Conservation (phyloP, 2,888 invertebrate species). For the Dicranocentrus wangi region DNA sequence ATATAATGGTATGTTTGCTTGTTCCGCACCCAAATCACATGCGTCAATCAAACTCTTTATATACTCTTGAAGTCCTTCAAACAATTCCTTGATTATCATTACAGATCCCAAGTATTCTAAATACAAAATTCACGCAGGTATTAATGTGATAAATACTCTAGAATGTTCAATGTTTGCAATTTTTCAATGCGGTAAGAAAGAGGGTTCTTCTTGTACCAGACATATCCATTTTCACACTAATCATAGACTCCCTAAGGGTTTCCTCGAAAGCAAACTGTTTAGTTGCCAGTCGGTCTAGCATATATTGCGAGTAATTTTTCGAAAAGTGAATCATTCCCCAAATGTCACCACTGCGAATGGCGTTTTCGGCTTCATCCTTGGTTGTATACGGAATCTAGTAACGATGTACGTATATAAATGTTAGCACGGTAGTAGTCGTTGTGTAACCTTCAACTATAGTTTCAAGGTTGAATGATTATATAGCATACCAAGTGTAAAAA, state of each 20-base stretch:
- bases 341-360: slow-evolving; percentile 43
- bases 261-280: slow-evolving; percentile 50
- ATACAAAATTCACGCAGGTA: too few species aligned
- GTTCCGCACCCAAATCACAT: slow-evolving; percentile 86
- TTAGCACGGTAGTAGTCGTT: too few species aligned
- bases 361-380: slow-evolving; percentile 44
- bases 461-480: too few species aligned
- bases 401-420: slow-evolving; percentile 44
- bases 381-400: slow-evolving; percentile 33
- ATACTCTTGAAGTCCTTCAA: slow-evolving; percentile 89
- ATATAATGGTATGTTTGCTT: slow-evolving; percentile 77
- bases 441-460: too few species aligned
- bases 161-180: too few species aligned
- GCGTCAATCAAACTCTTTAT: slow-evolving; percentile 82
- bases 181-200: too few species aligned
- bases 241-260: slow-evolving; percentile 52
- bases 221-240: slow-evolving; percentile 61
- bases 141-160: too few species aligned
- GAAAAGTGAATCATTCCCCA: slow-evolving; percentile 54
- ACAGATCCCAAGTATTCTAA: slow-evolving; percentile 84
- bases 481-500: slow-evolving; percentile 14
- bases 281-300: slow-evolving; percentile 50
- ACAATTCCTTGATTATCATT: slow-evolving; percentile 88
- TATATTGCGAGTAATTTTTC: slow-evolving; percentile 48
- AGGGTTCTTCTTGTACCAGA: slow-evolving; percentile 44